Conservation (phyloP, 2,113 vertebrate genomes). For the Eulemur rufifrons region DNA sequence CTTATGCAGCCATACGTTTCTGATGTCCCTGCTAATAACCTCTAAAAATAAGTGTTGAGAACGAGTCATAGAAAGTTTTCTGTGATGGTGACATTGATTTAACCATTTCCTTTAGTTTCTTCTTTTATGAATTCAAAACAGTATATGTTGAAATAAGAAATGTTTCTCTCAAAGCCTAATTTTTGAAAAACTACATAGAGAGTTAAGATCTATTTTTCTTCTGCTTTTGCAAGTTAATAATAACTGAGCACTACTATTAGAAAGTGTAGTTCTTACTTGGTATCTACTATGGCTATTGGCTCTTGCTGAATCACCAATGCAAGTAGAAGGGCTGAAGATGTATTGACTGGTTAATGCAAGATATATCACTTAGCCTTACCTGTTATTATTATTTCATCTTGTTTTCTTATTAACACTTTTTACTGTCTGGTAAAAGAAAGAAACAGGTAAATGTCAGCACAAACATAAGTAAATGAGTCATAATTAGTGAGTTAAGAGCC, state of each 20-base stretch:
- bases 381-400: slow-evolving; percentile 8
- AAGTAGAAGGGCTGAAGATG: neutral
- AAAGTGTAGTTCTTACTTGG: neutral
- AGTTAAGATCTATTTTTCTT: slow-evolving; percentile 14
- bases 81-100: neutral
- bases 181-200: neutral
- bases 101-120: neutral
- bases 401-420: neutral
- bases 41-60: slow-evolving; percentile 59
- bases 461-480: neutral
- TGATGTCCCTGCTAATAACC: slow-evolving; percentile 39
- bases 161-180: slow-evolving; percentile 1
- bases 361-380: neutral
- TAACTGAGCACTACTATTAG: neutral
- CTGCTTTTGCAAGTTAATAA: neutral
- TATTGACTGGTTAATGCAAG: neutral
- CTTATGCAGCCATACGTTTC: slow-evolving; percentile 44
- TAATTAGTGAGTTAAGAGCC: neutral
- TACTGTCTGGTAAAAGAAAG: neutral
- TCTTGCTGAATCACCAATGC: neutral
- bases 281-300: neutral
- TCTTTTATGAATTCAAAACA: neutral
- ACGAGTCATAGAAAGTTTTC: neutral
- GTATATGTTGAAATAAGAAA: neutral
- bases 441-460: neutral